Base-by-base conservation (phyloP, 2,888 invertebrate species). In the Chymomyza caudatula region DNA sequence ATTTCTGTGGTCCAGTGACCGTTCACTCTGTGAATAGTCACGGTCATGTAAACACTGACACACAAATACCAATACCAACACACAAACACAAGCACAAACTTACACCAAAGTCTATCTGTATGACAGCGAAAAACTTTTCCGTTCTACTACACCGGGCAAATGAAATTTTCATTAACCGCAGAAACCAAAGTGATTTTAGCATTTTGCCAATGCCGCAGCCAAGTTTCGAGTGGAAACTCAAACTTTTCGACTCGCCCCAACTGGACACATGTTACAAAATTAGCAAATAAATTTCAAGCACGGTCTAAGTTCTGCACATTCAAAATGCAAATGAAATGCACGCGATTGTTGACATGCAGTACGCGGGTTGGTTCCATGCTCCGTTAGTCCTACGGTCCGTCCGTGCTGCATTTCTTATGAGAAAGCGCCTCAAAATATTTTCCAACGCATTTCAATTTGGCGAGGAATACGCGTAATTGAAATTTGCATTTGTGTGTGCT, bases 241-340 rank as follows among this genome's bases (percentile, higher is more conserved):
- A 80, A 82, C 71, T 80, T 80, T 85, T 79, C 77, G 74, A 85
- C 83, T 85, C 77, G 65, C 56, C 61, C 72, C 81, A 67, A 77
- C 77, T 82, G 85, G 80, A 80, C 80, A 80, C 80, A 80, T 80
- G 80, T 85, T 82, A 79, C 85, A 70, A 79, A 79, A 85, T 80
- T 80, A 77, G 85, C 83, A 80, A 80, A 80, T 85, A 85, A 77
- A 82, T 80, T 80, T 85, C 69, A 66, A 69, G 67, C 65, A 65
- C 67, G 66, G 60, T 62, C 63, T 64, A 80, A 80, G 60, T 80
- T 75, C 75, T 17, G 59, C 80, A 76, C 83, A 79, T 82, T 80
- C 69, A 65, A 69, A 82, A 80, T 80, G 80, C 85, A 80, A 80
- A 85, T 80, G 83, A 80, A 85, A 79, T 75, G 85, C 83, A 76